Evolutionary conservation across 2,888 invertebrate species (phyloP).

Genomic region (Nowickia ferox): DNA sequence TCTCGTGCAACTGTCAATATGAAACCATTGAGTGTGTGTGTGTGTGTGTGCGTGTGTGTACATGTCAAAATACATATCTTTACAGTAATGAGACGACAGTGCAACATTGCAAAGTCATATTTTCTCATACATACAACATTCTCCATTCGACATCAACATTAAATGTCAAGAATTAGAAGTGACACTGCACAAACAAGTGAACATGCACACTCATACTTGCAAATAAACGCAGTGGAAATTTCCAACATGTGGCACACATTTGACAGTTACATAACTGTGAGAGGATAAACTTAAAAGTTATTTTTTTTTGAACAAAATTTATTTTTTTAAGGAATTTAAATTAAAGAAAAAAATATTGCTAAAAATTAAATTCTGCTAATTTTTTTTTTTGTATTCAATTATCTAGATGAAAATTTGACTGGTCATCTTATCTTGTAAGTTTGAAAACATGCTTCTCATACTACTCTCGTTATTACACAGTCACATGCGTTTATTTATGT

Average conservation of each 20-base stretch:
- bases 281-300: not conserved
- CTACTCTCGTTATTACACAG: not conserved
- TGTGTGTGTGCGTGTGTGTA: constrained; percentile 4
- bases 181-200: constrained; percentile 48
- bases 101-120: constrained; percentile 57
- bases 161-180: constrained; percentile 56
- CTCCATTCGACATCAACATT: constrained; percentile 36
- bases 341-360: too few species aligned
- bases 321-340: too few species aligned
- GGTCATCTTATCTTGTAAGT: not conserved
- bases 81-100: constrained; percentile 41
- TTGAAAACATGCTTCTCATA: not conserved
- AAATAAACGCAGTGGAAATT: not conserved
- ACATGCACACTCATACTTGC: constrained; percentile 14
- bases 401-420: too few species aligned
- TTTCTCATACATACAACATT: constrained; percentile 24
- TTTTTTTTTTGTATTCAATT: too few species aligned
- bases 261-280: constrained; percentile 42
- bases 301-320: not conserved
- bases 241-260: constrained; percentile 24
- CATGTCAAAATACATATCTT: constrained; percentile 44
- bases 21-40: not conserved
- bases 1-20: not conserved
- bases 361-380: not conserved
- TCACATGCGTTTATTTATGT: not conserved